These are phyloP conservation scores for Sciurus carolinensis DNA, from an alignment of 2,797 vertebrate species.

Conservation along the genomic window DNA sequence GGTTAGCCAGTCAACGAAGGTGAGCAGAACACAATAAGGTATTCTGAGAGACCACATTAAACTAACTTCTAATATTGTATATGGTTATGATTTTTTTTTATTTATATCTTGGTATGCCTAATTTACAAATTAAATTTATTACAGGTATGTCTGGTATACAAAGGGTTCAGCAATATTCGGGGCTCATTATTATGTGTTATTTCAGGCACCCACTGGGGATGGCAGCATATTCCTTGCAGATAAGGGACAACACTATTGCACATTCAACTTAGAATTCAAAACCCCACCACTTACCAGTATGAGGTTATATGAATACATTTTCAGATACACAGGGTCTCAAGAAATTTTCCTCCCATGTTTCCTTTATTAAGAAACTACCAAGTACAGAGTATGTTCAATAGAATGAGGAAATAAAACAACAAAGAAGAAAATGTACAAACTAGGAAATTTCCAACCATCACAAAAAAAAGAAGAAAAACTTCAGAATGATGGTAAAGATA, in stretches of 20 bases:
- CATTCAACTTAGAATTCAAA: constrained; percentile 15
- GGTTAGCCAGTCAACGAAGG: neutral
- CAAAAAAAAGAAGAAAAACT: no score
- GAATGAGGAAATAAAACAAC: neutral
- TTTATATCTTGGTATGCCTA: neutral
- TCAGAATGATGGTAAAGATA: neutral
- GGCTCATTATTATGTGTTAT: neutral
- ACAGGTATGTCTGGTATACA: neutral
- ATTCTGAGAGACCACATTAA: neutral
- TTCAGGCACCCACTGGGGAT: neutral
- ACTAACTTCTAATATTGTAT: neutral
- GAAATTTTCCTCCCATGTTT: neutral
- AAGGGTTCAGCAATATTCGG: neutral
- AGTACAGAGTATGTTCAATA: neutral
- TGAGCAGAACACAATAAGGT: neutral
- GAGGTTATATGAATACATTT: constrained; percentile 20
- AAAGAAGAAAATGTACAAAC: constrained; percentile 29
- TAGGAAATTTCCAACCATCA: neutral
- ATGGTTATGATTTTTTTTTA: neutral
- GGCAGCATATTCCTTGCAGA: neutral
- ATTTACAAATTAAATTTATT: neutral
- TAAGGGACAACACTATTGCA: neutral
- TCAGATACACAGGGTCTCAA: neutral
- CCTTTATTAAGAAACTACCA: neutral
- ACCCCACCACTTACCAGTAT: neutral